phyloP scores from a whole-genome alignment of 2,113 vertebrate genomes.

The Dinomys branickii region DNA sequence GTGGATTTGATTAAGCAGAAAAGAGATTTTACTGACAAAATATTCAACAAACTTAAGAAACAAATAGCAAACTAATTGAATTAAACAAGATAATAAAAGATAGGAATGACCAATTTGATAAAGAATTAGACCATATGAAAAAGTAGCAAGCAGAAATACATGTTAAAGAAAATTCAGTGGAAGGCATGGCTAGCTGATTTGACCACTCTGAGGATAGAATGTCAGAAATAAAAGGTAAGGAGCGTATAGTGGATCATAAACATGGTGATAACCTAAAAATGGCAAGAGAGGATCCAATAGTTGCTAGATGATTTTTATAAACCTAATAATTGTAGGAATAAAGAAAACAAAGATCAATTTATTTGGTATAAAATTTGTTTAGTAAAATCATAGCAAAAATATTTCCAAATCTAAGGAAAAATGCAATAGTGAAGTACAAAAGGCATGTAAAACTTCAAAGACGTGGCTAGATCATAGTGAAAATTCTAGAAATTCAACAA shows the following conservation, averaged over 20 bases:
- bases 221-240: background rate
- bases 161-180: background rate
- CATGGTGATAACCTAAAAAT: background rate
- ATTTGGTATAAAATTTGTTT: background rate
- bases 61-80: background rate
- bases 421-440: background rate
- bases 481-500: background rate
- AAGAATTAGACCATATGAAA: background rate
- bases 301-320: background rate
- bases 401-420: background rate
- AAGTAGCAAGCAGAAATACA: background rate
- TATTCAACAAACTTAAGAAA: background rate
- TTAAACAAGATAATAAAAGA: background rate
- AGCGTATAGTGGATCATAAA: background rate
- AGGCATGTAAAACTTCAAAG: background rate
- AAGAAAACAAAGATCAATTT: background rate
- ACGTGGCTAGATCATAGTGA: background rate
- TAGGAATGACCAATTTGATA: background rate
- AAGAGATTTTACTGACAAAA: background rate
- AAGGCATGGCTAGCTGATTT: background rate
- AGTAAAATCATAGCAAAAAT: background rate
- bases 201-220: background rate
- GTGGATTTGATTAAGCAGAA: background rate
- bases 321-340: background rate
- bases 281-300: background rate